Conservation (phyloP, 1,140 invertebrate genomes). For the Philotrypesis tridentata region DNA sequence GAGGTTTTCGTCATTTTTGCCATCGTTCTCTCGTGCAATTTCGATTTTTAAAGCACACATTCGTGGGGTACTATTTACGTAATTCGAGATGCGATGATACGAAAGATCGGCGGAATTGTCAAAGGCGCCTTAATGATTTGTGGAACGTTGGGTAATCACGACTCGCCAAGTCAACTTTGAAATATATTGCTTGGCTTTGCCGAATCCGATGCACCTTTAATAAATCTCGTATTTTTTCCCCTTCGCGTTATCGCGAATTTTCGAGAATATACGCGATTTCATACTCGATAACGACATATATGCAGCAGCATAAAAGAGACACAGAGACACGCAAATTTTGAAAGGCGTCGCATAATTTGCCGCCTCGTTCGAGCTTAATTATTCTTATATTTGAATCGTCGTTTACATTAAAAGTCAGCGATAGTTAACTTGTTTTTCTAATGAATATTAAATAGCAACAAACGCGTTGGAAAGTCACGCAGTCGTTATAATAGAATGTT, state of each 20-base stretch:
- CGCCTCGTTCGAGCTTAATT: background rate
- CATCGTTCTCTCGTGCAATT: too few species aligned
- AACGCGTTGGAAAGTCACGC: background rate
- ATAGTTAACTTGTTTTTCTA: background rate
- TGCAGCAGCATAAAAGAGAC: too few species aligned
- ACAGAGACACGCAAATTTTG: background rate
- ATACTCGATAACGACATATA: too few species aligned
- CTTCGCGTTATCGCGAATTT: too few species aligned
- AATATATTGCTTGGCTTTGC: constrained; percentile 11
- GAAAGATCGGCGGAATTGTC: constrained; percentile 41
- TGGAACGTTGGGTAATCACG: constrained; percentile 34
- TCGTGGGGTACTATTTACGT: constrained; percentile 64
- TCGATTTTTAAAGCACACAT: background rate
- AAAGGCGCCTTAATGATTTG: constrained; percentile 24
- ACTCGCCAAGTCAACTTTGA: constrained; percentile 16
- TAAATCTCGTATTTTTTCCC: background rate
- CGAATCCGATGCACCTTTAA: constrained; percentile 17
- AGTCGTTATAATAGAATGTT: background rate
- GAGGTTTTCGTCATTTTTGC: too few species aligned
- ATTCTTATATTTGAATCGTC: background rate
- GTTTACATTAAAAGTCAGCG: background rate
- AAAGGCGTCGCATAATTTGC: background rate
- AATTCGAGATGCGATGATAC: constrained; percentile 67
- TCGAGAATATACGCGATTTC: too few species aligned
- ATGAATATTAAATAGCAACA: background rate